These are phyloP conservation scores for Acipenser oxyrinchus DNA, from an alignment of 2,797 vertebrate species.

Conservation along the genomic window DNA sequence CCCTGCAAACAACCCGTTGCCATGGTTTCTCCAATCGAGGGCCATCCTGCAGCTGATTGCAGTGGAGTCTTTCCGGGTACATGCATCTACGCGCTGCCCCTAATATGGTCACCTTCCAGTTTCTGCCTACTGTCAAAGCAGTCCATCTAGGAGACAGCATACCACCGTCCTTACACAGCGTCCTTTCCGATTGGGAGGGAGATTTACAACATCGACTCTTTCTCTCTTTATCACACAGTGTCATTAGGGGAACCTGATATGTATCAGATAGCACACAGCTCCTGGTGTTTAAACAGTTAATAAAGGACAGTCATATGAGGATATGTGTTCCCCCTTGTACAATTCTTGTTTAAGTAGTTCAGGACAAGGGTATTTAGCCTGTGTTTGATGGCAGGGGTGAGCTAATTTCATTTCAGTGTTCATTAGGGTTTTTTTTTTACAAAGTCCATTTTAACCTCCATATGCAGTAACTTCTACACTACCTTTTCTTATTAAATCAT, in stretches of 20 bases:
- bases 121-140: no score
- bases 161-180: no score
- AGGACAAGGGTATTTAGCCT: conserved; percentile 28
- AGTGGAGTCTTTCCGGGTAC: no score
- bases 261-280: background rate
- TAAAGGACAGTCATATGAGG: conserved; percentile 29
- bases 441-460: conserved; percentile 64
- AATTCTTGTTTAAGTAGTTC: conserved; percentile 22
- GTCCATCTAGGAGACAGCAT: no score
- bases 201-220: no score
- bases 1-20: no score
- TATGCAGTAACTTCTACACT: conserved; percentile 61
- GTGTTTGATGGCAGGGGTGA: conserved; percentile 50
- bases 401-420: conserved; percentile 62
- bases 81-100: no score
- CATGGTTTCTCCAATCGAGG: no score
- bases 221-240: no score
- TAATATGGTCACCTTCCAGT: no score
- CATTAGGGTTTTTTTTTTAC: conserved; percentile 57
- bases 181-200: no score
- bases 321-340: conserved; percentile 27
- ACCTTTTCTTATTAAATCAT: conserved; percentile 56
- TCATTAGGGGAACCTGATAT: background rate
- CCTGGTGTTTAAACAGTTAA: background rate
- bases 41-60: no score